These are phyloP conservation scores for Leiothrix lutea DNA, from an alignment of 2,113 vertebrate species.

Conservation along the genomic window DNA sequence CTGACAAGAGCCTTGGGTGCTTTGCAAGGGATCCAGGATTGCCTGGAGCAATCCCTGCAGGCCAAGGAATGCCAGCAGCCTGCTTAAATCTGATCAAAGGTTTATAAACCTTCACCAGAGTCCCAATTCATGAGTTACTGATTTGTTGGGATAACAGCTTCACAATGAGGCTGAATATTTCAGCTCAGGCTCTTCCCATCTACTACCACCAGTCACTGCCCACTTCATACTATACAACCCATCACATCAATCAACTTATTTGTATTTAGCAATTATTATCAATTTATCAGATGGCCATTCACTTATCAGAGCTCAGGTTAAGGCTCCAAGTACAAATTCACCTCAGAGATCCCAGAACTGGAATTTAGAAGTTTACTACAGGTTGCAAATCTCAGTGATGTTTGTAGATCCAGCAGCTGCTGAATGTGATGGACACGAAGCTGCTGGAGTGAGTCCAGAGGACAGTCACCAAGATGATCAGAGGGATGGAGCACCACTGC, in stretches of 20 bases:
- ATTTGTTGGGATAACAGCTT: background rate
- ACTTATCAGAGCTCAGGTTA: background rate
- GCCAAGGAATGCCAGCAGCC: background rate
- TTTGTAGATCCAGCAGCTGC: background rate
- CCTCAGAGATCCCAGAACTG: background rate
- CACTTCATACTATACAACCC: background rate
- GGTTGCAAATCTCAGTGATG: background rate
- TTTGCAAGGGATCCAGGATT: background rate
- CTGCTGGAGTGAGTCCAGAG: background rate
- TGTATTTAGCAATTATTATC: background rate
- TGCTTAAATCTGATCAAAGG: background rate
- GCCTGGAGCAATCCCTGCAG: background rate
- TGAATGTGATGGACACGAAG: rapidly evolving
- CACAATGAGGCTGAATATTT: background rate
- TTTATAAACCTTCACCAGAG: background rate
- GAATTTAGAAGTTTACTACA: background rate
- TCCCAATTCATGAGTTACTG: background rate
- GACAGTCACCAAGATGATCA: too few relatives aligned
- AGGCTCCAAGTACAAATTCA: background rate
- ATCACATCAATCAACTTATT: background rate
- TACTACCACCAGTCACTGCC: background rate
- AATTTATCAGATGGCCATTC: background rate
- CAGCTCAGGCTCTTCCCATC: background rate
- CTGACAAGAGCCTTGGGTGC: background rate
- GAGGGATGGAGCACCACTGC: background rate